Percentiles rank a stretch among this genome's conserved stretches.
Evolutionary conservation across 1,140 invertebrate genomes (phyloP).

Genomic region (Maconellicoccus hirsutus): DNA sequence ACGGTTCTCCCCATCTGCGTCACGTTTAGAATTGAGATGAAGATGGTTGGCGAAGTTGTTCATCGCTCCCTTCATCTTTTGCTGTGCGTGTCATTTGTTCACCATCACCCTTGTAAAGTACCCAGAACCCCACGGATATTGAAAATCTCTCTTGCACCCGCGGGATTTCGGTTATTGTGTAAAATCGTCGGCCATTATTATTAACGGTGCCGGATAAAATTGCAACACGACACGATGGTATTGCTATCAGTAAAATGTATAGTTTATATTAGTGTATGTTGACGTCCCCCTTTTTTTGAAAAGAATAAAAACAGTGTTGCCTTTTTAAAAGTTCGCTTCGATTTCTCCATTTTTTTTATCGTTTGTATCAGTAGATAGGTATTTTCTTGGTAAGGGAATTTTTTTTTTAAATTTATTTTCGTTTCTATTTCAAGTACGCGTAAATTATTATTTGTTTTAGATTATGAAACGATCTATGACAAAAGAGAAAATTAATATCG

Average conservation of each 20-base stretch:
- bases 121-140: conserved; percentile 1
- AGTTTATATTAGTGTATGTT: background rate
- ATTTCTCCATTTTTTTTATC: no score
- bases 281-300: background rate
- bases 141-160: conserved; percentile 2
- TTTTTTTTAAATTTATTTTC: no score
- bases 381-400: no score
- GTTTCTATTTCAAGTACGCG: no score
- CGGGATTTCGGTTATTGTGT: conserved; percentile 2
- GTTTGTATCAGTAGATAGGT: no score
- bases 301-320: background rate
- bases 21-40: background rate
- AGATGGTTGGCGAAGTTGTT: background rate
- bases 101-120: conserved; percentile 1
- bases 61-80: background rate
- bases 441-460: no score
- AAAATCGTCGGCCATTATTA: conserved; percentile 3
- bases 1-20: conserved; percentile 1
- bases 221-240: background rate
- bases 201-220: conserved; percentile 7
- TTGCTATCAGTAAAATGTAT: conserved; percentile 4
- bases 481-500: no score
- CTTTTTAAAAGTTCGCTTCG: background rate
- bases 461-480: no score
- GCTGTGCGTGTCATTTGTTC: conserved; percentile 2